Evolutionary conservation across 2,113 vertebrate species (phyloP), one percentile per base, ranked within the genome.

Genomic region (Anthoscopus minutus): DNA sequence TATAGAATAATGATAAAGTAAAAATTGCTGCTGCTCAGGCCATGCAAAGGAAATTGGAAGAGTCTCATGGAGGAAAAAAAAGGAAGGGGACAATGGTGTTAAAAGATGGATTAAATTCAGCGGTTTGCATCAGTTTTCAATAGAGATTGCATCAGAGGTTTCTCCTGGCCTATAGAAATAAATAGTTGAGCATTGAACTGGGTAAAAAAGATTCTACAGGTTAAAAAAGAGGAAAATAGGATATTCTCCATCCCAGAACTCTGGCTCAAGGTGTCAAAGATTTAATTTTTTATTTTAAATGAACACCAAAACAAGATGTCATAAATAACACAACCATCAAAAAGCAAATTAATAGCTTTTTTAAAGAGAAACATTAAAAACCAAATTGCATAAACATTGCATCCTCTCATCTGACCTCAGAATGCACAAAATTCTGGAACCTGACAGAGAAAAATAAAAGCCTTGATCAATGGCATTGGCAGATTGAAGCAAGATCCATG

Each of bases 21-120:
- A 77, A 88, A 86, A 51, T 25, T 86, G 40, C 17, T 82, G 58
- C 66, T 76, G 37, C 71, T 83, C 12, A 65, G 50, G n/a, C 31
- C 35, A 45, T 38, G 47, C n/a, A 92, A 80, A 80, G 86, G 76
- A 95, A 94, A 94, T 92, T 50, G 86, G 28, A 83, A 73, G 31
- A 18, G n/a, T 69, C 44, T 71, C 22, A 15, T 15, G 6, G 13
- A 51, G 4, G 4, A 8, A 66, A 73, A 37, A 45, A 38, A 38
- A 45, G 3, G 40, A 79, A 79, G 5, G 4, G 9, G 25, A 30
- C 10, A 50, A 70, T 30, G 1, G 0, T 47, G 3, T 60, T 69
- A 57, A 93, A 44, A 51, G 40, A 64, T 4, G 4, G 27, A 64
- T 90, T 45, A 27, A 66, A 33, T 66, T 81, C 53, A 85, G 19